Percentiles rank a stretch among this genome's conserved stretches.
Evolutionary conservation across 2,888 invertebrate species (phyloP).

Genomic region (Synanthedon myopaeformis): DNA sequence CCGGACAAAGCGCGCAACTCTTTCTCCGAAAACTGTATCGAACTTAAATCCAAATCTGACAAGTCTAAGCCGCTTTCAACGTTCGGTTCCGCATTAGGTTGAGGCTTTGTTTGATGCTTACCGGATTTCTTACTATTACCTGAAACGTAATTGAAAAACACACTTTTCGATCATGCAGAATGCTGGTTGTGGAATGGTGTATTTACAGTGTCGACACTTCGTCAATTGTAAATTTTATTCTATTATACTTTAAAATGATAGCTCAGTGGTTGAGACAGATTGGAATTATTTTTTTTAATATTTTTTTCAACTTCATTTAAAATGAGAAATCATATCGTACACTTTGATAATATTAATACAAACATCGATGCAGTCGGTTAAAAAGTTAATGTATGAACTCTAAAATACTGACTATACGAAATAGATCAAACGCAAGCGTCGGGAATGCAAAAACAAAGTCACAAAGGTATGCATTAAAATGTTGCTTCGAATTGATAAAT

Average conservation of each 20-base stretch:
- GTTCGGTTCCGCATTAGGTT: slow-evolving; percentile 21
- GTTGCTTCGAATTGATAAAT: slow-evolving; percentile 50
- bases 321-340: not conserved
- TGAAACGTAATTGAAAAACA: slow-evolving; percentile 66
- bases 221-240: not conserved
- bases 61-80: slow-evolving; percentile 58
- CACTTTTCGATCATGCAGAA: slow-evolving; percentile 69
- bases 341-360: slow-evolving; percentile 14
- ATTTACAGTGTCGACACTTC: slow-evolving; percentile 44
- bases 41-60: slow-evolving; percentile 76
- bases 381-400: slow-evolving; percentile 47
- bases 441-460: slow-evolving; percentile 52
- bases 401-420: slow-evolving; percentile 33
- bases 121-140: slow-evolving; percentile 58
- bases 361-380: slow-evolving; percentile 46
- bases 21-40: slow-evolving; percentile 76
- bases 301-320: not conserved
- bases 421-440: slow-evolving; percentile 56
- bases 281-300: too few relatives aligned
- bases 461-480: slow-evolving; percentile 65
- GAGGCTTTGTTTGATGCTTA: slow-evolving; percentile 35
- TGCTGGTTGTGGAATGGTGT: slow-evolving; percentile 54
- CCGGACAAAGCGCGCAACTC: slow-evolving; percentile 77
- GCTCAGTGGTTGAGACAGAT: not conserved
- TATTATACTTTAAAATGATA: not conserved